These are phyloP conservation scores for Paragorgia papillata DNA, from an alignment of 92 coral and sea anemone species.

Conservation along the genomic window DNA sequence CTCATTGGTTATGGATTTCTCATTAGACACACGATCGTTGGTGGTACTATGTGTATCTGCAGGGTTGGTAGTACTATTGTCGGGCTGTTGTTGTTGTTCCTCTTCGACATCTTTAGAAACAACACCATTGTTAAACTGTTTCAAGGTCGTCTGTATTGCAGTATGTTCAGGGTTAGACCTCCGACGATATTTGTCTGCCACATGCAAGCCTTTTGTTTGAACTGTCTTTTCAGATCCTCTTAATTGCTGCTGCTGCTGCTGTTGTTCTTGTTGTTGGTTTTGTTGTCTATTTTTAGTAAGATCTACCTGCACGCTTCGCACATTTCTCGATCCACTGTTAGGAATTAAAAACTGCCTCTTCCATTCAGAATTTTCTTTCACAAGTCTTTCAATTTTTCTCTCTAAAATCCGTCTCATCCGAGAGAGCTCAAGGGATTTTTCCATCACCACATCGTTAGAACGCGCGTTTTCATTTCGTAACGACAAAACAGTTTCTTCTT, in stretches of 20 bases:
- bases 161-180: constrained; percentile 26
- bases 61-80: not conserved
- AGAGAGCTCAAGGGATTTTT: constrained; percentile 88
- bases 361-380: constrained; percentile 77
- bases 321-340: not conserved
- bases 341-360: constrained; percentile 62
- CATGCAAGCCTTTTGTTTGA: constrained; percentile 1
- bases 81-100: not conserved
- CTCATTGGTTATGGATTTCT: not conserved
- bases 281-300: not conserved
- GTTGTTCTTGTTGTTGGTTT: not conserved
- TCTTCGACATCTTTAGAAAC: not conserved
- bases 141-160: constrained; percentile 3
- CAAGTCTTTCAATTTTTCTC: constrained; percentile 82
- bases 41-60: not conserved
- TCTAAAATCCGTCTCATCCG: constrained; percentile 77
- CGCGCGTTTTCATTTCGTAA: constrained; percentile 72
- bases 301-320: not conserved
- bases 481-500: constrained; percentile 59
- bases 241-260: not conserved
- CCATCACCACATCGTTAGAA: constrained; percentile 93
- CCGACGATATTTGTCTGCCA: constrained; percentile 21
- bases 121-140: not conserved
- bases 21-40: not conserved
- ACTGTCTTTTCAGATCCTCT: not conserved